phyloP scores from a whole-genome alignment of 2,888 invertebrate genomes.

The Cosmopolites sordidus region DNA sequence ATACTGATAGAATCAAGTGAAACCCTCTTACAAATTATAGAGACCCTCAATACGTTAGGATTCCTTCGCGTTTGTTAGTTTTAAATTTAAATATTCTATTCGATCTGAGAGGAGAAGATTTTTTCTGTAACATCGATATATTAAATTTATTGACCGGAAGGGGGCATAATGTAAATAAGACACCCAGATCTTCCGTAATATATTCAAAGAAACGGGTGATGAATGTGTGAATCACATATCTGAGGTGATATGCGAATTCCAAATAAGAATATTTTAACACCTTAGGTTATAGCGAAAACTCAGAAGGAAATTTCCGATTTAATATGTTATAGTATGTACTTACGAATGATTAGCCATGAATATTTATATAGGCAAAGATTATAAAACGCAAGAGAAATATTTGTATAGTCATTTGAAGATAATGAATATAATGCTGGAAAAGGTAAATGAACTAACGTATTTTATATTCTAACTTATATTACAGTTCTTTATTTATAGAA shows the following conservation, averaged over 20 bases:
- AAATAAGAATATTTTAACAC: not conserved
- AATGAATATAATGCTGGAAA: no score
- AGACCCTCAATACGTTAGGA: conserved; percentile 33
- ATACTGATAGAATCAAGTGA: conserved; percentile 47
- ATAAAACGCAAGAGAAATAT: not conserved
- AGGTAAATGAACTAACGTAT: no score
- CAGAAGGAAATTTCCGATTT: no score
- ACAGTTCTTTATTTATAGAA: no score
- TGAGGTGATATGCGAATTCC: not conserved
- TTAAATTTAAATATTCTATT: conserved; percentile 35
- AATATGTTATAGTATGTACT: no score
- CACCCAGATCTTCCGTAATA: conserved; percentile 14
- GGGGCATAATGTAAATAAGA: conserved; percentile 29
- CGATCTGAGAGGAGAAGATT: conserved; percentile 14
- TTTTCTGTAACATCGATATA: conserved; percentile 19
- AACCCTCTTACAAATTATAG: conserved; percentile 39
- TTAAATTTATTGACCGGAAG: conserved; percentile 30
- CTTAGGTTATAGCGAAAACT: not conserved
- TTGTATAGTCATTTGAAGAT: no score
- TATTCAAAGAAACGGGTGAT: conserved; percentile 12
- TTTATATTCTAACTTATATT: no score
- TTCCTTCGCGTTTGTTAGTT: conserved; percentile 35
- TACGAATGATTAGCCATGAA: no score
- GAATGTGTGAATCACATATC: conserved; percentile 20
- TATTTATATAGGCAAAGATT: not conserved